A percentile compares a stretch with the other conserved stretches of the same genome.
These are phyloP conservation scores for Cyprinodon variegatus DNA, from an alignment of 2,113 vertebrate genomes.

Conservation along the genomic window DNA sequence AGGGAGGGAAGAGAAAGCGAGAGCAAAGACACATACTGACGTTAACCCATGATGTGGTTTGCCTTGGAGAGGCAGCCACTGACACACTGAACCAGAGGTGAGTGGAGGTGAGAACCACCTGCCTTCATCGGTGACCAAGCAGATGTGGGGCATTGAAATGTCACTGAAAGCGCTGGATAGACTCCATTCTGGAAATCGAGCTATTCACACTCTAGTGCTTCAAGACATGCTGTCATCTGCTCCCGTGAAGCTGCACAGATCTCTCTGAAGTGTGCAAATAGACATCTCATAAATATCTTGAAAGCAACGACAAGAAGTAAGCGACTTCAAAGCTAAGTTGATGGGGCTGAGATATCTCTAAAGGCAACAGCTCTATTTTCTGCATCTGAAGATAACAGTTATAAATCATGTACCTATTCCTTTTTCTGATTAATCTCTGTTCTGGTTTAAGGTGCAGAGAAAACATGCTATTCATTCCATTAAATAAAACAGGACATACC, in stretches of 20 bases:
- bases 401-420: slow-evolving; percentile 29
- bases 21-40: slow-evolving; percentile 53
- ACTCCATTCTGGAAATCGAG: slow-evolving; percentile 17
- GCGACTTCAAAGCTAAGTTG: slow-evolving; percentile 53
- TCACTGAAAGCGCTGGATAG: slow-evolving; percentile 25
- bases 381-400: slow-evolving; percentile 43
- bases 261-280: slow-evolving; percentile 33
- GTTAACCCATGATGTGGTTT: slow-evolving; percentile 65
- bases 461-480: slow-evolving; percentile 9
- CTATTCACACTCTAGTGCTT: slow-evolving; percentile 5
- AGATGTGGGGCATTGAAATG: slow-evolving; percentile 27
- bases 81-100: slow-evolving; percentile 14
- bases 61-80: slow-evolving; percentile 33
- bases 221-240: slow-evolving; percentile 2
- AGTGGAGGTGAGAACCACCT: slow-evolving; percentile 55
- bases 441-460: slow-evolving; percentile 8
- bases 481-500: background rate
- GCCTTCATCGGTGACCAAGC: slow-evolving; percentile 39
- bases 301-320: slow-evolving; percentile 40
- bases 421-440: slow-evolving; percentile 41
- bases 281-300: slow-evolving; percentile 59
- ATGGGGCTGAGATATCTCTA: slow-evolving; percentile 34
- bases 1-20: slow-evolving; percentile 25
- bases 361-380: slow-evolving; percentile 46
- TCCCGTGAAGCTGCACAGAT: slow-evolving; percentile 20